These are phyloP conservation scores for Arctopsyche grandis DNA, from an alignment of 1,140 invertebrate species.

Conservation along the genomic window DNA sequence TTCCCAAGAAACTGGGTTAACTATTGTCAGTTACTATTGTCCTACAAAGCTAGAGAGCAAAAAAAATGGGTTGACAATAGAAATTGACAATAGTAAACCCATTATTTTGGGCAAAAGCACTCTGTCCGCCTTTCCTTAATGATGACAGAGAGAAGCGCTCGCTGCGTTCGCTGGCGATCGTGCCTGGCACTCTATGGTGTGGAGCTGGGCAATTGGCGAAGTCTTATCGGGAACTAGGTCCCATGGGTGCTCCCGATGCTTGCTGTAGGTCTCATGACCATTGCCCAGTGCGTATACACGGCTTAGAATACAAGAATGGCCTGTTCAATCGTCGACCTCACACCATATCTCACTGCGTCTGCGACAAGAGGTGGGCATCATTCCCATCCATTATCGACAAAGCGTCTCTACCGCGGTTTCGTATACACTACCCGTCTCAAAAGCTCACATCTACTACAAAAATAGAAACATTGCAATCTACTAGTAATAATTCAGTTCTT, in stretches of 20 bases:
- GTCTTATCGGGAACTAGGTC: slow-evolving; percentile 76
- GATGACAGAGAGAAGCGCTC: slow-evolving; percentile 13
- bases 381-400: not conserved
- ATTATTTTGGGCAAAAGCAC: too few species aligned
- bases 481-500: too few species aligned
- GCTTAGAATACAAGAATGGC: slow-evolving; percentile 74
- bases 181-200: slow-evolving; percentile 87
- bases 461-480: too few species aligned
- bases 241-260: slow-evolving; percentile 74
- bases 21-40: too few species aligned
- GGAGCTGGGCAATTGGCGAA: slow-evolving; percentile 75
- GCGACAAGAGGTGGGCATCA: slow-evolving; percentile 78
- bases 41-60: too few species aligned
- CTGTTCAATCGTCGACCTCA: slow-evolving; percentile 79
- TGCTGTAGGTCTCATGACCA: slow-evolving; percentile 87
- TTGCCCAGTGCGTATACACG: slow-evolving; percentile 75
- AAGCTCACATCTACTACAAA: not conserved
- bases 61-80: too few species aligned
- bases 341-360: slow-evolving; percentile 86
- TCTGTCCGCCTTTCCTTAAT: too few species aligned
- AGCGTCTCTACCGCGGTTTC: not conserved
- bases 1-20: too few species aligned
- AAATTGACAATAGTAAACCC: too few species aligned
- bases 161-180: slow-evolving; percentile 68
- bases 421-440: not conserved